Evolutionary conservation across 2,797 vertebrate genomes (phyloP), one percentile per base, ranked within the genome.

Genomic region (Onychomys torridus): DNA sequence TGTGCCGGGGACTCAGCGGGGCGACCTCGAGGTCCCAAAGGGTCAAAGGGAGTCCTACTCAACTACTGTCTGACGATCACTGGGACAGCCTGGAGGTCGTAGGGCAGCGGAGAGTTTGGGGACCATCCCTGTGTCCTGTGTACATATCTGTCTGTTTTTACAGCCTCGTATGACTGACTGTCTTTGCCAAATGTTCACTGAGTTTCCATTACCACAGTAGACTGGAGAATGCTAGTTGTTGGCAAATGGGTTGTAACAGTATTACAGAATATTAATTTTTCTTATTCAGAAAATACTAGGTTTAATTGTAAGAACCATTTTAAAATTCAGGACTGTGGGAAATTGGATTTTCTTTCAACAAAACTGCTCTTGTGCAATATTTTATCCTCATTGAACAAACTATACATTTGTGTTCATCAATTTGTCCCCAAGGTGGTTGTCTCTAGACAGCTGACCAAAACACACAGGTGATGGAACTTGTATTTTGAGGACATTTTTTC

Each of bases 41-140:
- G 96, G 95, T 46, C 97, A 98, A 90, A 98, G 63, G 94, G 98
- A 99, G 89, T 98, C 99, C 0, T 99, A 99, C 65, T 99, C 99
- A 98, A 99, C 99, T 98, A 98, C 99, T 9, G 99, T 99, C 98
- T 99, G 99, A 99, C 97, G 90, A 59, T 97, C 98, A 98, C 98
- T 98, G 98, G 98, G 98, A 98, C 85, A 97, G 49, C 16, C 55
- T 13, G 21, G 91, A 23, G 71, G 98, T 96, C 93, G 95, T 75
- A 98, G 97, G 96, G 97, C 73, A 98, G 97, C 95, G 87, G 94
- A 94, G 95, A 97, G 78, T 81, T 90, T 85, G 52, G 55, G 96
- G 91, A 77, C 93, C 55, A 95, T 88, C 77, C 69, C 89, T 97
- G 94, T 96, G 96, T 97, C 97, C 95, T 94, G 93, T 98, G 92